Percentiles rank a stretch among this genome's conserved stretches.
Conservation (phyloP, 2,888 invertebrate species). For the Melanostoma mellinum region DNA sequence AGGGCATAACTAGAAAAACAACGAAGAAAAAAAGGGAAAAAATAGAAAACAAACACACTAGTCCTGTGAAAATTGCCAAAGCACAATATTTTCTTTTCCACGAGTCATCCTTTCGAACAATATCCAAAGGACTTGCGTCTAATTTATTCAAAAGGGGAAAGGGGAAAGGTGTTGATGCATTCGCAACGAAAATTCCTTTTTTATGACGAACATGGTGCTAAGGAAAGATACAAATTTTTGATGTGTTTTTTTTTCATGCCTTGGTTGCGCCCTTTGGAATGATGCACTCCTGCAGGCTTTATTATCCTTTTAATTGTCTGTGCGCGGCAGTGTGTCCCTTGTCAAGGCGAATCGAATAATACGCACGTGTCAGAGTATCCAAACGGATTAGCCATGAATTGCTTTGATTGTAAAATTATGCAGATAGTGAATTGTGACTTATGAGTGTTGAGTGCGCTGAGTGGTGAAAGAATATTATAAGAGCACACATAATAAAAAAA, state of each 20-base stretch:
- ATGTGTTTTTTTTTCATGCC: conserved; percentile 3
- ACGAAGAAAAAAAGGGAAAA: conserved; percentile 3
- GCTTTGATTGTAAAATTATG: conserved; percentile 70
- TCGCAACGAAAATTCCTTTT: conserved; percentile 44
- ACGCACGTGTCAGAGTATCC: conserved; percentile 65
- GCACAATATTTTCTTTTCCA: conserved; percentile 47
- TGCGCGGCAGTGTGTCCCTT: conserved; percentile 11
- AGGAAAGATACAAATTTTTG: conserved; percentile 45
- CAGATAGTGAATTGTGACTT: conserved; percentile 51
- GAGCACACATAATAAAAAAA: conserved; percentile 18
- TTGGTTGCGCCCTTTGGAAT: conserved; percentile 22
- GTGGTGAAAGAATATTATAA: conserved; percentile 20
- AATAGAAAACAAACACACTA: conserved; percentile 36
- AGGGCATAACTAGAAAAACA: not conserved
- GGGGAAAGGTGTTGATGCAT: conserved; percentile 40
- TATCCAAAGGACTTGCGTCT: conserved; percentile 21
- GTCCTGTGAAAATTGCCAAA: conserved; percentile 19
- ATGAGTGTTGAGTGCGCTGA: not conserved
- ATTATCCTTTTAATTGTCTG: conserved; percentile 67
- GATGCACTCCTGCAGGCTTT: conserved; percentile 48
- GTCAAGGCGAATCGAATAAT: conserved; percentile 43
- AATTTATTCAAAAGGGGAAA: conserved; percentile 61
- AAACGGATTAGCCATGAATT: conserved; percentile 69
- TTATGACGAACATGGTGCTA: conserved; percentile 35
- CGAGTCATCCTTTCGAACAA: conserved; percentile 18